Percentiles rank a stretch among this genome's conserved stretches.
phyloP scores from a whole-genome alignment of 92 coral and sea anemone species.

The Desmophyllum pertusum region DNA sequence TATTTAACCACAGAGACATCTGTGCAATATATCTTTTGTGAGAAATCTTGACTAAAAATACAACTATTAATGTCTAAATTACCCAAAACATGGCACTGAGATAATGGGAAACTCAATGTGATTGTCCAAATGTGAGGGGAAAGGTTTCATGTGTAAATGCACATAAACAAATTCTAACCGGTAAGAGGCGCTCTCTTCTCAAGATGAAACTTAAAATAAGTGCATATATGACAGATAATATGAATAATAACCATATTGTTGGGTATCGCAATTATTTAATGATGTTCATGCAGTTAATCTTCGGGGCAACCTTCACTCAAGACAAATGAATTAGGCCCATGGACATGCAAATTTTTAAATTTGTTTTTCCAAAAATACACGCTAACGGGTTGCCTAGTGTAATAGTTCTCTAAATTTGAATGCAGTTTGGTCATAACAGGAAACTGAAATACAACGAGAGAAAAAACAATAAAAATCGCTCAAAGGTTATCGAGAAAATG shows the following conservation, averaged over 20 bases:
- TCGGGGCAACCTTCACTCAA: neutral
- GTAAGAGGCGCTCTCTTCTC: neutral
- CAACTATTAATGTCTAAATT: neutral
- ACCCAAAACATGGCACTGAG: neutral
- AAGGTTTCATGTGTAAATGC: neutral
- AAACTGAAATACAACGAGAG: neutral
- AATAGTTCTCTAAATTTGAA: neutral
- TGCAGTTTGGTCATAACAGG: neutral
- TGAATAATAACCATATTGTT: neutral
- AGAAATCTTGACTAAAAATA: neutral
- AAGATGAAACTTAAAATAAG: neutral
- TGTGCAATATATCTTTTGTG: neutral
- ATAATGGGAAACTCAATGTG: neutral
- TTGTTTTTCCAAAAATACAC: neutral
- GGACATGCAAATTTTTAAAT: neutral
- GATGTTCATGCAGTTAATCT: conserved; percentile 17
- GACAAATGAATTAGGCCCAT: neutral
- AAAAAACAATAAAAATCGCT: neutral
- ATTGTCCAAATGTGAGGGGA: neutral
- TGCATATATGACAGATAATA: neutral
- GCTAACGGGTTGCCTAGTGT: neutral
- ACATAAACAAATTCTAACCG: neutral
- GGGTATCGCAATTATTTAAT: neutral
- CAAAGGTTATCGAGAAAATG: neutral
- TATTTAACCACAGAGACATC: neutral